Evolutionary conservation across 2,888 invertebrate genomes (phyloP).

Genomic region (Tinea semifulvella): DNA sequence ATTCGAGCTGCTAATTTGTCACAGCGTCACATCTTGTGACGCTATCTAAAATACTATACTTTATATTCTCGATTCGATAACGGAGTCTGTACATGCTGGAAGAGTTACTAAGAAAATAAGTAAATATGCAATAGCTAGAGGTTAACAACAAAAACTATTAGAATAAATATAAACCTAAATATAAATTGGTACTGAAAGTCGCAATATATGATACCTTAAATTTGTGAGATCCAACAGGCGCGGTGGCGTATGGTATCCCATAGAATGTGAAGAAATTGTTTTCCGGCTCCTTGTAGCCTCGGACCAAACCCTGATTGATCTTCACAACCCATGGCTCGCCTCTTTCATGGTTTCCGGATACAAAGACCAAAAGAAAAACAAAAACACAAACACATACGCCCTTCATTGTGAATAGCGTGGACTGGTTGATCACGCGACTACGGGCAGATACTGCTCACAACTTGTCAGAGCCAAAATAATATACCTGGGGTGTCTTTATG

Average conservation of each 20-base stretch:
- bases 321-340: background rate
- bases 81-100: no score
- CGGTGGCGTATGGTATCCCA: constrained; percentile 40
- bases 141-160: no score
- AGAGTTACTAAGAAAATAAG: no score
- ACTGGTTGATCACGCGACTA: background rate
- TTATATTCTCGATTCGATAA: no score
- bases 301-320: constrained; percentile 7
- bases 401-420: background rate
- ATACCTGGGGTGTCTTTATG: background rate
- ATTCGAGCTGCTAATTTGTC: no score
- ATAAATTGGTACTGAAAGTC: no score
- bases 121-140: no score
- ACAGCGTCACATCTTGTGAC: no score
- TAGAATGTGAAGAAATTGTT: constrained; percentile 29
- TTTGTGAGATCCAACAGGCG: constrained; percentile 30
- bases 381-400: constrained; percentile 1
- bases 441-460: background rate
- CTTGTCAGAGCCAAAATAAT: background rate
- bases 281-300: constrained; percentile 17
- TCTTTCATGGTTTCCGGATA: constrained; percentile 1
- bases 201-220: constrained; percentile 28
- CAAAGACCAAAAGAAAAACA: background rate
- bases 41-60: no score
- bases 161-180: no score